Evolutionary conservation across 2,113 vertebrate genomes (phyloP).

Genomic region (Myodes glareolus): DNA sequence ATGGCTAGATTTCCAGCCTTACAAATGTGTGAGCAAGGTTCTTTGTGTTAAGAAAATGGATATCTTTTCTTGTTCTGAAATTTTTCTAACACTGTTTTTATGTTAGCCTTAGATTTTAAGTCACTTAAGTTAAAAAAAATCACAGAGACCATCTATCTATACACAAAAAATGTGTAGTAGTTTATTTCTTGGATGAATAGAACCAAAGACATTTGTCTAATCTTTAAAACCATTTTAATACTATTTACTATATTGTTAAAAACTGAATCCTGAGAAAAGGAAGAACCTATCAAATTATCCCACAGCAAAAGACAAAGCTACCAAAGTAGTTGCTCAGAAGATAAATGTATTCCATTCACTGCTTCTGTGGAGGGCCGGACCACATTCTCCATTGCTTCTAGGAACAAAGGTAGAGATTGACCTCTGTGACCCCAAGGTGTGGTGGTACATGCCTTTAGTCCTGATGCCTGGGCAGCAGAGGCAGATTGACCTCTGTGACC

Average conservation of each 20-base stretch:
- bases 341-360: too few species aligned
- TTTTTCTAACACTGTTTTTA: slow-evolving; percentile 4
- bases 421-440: too few species aligned
- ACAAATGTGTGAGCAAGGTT: neutral
- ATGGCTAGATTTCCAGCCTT: neutral
- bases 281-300: too few species aligned
- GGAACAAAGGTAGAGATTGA: too few species aligned
- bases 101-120: slow-evolving; percentile 25
- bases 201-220: neutral
- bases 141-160: neutral
- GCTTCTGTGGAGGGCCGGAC: too few species aligned
- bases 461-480: too few species aligned
- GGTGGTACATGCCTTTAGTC: too few species aligned
- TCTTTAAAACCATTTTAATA: neutral
- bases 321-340: too few species aligned
- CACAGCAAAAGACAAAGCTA: too few species aligned
- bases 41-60: neutral
- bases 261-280: neutral
- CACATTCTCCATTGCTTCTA: too few species aligned
- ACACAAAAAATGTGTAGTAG: slow-evolving; percentile 52
- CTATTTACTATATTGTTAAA: slow-evolving; percentile 21
- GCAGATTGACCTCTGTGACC: too few species aligned
- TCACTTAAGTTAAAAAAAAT: slow-evolving; percentile 17
- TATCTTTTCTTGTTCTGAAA: neutral
- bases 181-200: neutral